Percentiles rank a stretch among this genome's conserved stretches.
phyloP scores from a whole-genome alignment of 2,888 invertebrate genomes.

The Idaea aversata region DNA sequence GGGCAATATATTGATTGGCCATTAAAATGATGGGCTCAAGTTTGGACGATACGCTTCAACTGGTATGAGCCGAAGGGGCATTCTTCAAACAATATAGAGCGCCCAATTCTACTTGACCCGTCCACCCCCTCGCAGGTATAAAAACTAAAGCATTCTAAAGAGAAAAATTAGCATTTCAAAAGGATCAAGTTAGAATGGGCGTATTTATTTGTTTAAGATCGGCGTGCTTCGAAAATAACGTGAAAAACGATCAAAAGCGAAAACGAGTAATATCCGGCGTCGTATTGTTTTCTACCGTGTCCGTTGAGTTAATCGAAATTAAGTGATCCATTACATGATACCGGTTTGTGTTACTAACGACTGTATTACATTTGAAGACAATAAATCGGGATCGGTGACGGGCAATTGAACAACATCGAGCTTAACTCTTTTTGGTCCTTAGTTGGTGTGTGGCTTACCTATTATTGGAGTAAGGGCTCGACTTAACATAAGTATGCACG shows the following conservation, averaged over 20 bases:
- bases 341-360: conserved; percentile 62
- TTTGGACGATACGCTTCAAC: conserved; percentile 61
- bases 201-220: conserved; percentile 59
- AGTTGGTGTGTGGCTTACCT: background rate
- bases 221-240: conserved; percentile 59
- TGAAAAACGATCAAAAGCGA: conserved; percentile 68
- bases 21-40: conserved; percentile 70
- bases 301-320: conserved; percentile 73
- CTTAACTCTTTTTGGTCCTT: background rate
- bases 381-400: background rate
- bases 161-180: conserved; percentile 22
- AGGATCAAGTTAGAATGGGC: conserved; percentile 40
- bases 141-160: conserved; percentile 22
- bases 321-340: conserved; percentile 78
- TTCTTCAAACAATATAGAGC: conserved; percentile 42
- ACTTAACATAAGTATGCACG: background rate
- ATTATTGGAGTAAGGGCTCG: background rate
- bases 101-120: conserved; percentile 32
- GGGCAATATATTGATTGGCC: conserved; percentile 69
- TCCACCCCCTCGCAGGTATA: conserved; percentile 18
- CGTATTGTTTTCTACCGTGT: conserved; percentile 66
- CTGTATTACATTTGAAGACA: conserved; percentile 39
- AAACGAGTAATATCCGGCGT: conserved; percentile 75
- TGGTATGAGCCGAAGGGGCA: conserved; percentile 50
- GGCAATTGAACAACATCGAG: background rate